Evolutionary conservation across 2,113 vertebrate genomes (phyloP), one percentile per base, ranked within the genome.

Genomic region (Grantiella picta): DNA sequence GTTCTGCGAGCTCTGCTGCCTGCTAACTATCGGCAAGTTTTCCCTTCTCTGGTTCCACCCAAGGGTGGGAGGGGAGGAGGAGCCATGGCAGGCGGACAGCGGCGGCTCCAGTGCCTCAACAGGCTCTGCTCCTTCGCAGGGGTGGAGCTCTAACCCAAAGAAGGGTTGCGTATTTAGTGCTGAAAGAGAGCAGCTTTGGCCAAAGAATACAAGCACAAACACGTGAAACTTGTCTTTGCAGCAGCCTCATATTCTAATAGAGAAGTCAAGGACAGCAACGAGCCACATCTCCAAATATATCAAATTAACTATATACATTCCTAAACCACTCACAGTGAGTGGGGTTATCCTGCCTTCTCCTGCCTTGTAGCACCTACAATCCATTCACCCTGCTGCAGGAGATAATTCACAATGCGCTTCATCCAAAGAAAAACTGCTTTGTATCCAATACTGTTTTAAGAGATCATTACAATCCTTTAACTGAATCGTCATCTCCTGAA

Each of bases 41-140:
- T 95, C 89, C 90, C 95, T 94, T 82, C 95, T 77, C 49, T 91
- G 85, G 97, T 95, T 95, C 98, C 97, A 97, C 97, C 97, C 97
- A 90, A 95, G 87, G 94, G 93, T 85, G 56, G 96, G 97, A 97
- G 94, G 92, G 91, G 97, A 97, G 98, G 97, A 97, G 98, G 97
- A 95, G 97, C 96, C 94, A 42, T 63, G 71, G 89, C 82, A 47
- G 92, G 96, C 96, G 52, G 89, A 91, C 97, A 96, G 95, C 93
- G 38, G 96, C 96, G 93, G 95, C 96, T 97, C 52, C 91, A 61
- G 89, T 86, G 94, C 84, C 92, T 52, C 76, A 89, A 75, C 91
- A 96, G 96, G 92, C 92, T 95, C 93, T 53, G 49, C 95, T 97
- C 93, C 83, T 97, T 80, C 78, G 9, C 35, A 89, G 94, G 96